A percentile compares a stretch with the other conserved stretches of the same genome.
Evolutionary conservation across 2,113 vertebrate species (phyloP).

Genomic region (Phaetusa simplex): DNA sequence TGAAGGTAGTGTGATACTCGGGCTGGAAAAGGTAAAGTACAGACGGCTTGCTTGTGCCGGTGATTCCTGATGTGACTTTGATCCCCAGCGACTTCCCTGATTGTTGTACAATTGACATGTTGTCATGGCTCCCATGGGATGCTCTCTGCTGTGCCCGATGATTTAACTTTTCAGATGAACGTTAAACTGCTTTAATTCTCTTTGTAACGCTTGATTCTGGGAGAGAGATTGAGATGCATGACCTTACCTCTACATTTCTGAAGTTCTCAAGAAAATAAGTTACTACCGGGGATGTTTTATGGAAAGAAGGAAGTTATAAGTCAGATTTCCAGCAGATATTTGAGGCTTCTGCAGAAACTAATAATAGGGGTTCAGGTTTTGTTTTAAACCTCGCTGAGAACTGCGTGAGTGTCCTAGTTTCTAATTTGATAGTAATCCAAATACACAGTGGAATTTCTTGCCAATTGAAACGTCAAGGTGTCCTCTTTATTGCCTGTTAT

Average conservation of each 20-base stretch:
- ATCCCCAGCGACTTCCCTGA: not conserved
- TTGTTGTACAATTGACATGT: constrained; percentile 33
- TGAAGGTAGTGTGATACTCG: not conserved
- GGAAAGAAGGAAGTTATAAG: constrained; percentile 2
- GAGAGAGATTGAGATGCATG: not conserved
- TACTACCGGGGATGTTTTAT: not conserved
- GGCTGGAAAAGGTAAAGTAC: not conserved
- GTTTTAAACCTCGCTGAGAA: constrained; percentile 45
- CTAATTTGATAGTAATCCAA: constrained; percentile 58
- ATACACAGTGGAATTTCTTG: constrained; percentile 54
- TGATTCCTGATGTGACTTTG: not conserved
- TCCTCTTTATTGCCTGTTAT: constrained; percentile 50
- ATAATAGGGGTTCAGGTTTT: constrained; percentile 23
- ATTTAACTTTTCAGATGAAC: not conserved
- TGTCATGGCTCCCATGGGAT: constrained; percentile 13
- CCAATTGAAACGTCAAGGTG: constrained; percentile 61
- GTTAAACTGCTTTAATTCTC: constrained; percentile 33
- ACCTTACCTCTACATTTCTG: not conserved
- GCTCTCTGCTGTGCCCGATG: constrained; percentile 7
- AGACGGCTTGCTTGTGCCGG: not conserved
- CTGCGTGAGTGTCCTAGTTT: constrained; percentile 44
- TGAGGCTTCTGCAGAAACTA: constrained; percentile 35
- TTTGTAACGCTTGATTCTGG: constrained; percentile 8
- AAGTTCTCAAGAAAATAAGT: constrained; percentile 28
- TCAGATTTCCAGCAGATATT: constrained; percentile 30